phyloP scores from a whole-genome alignment of 2,113 vertebrate genomes.

The Rhegmatorhina hoffmannsi region DNA sequence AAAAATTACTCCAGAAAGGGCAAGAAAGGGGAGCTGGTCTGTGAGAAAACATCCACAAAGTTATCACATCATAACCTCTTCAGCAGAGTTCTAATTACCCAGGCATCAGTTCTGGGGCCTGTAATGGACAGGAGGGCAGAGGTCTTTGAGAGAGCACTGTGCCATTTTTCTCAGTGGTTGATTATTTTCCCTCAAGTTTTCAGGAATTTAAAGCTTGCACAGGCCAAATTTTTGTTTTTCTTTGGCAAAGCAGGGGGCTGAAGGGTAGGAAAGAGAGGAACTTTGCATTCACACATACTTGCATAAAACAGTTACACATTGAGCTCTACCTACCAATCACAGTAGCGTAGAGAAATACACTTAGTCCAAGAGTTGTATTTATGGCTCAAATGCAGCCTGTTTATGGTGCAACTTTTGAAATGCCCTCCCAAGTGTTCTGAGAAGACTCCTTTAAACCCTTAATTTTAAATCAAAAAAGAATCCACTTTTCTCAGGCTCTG shows the following conservation, averaged over 20 bases:
- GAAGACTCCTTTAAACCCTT: not conserved
- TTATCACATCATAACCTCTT: not conserved
- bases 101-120: not conserved
- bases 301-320: not conserved
- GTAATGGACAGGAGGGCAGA: not conserved
- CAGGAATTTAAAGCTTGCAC: constrained; percentile 49
- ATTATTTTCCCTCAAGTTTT: constrained; percentile 44
- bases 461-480: not conserved
- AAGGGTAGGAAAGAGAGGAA: constrained; percentile 33
- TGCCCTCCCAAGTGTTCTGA: not conserved
- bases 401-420: not conserved
- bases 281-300: not conserved
- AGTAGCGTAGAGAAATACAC: not conserved
- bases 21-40: not conserved
- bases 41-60: not conserved
- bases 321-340: not conserved
- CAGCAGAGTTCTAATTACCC: not conserved
- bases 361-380: not conserved
- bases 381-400: not conserved
- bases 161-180: not conserved
- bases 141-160: not conserved
- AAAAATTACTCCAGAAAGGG: not conserved
- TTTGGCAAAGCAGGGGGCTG: not conserved
- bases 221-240: constrained; percentile 31
- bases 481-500: not conserved